Evolutionary conservation across 2,888 invertebrate species (phyloP), one percentile per base, ranked within the genome.

Genomic region (Eudasyphora cyanicolor): DNA sequence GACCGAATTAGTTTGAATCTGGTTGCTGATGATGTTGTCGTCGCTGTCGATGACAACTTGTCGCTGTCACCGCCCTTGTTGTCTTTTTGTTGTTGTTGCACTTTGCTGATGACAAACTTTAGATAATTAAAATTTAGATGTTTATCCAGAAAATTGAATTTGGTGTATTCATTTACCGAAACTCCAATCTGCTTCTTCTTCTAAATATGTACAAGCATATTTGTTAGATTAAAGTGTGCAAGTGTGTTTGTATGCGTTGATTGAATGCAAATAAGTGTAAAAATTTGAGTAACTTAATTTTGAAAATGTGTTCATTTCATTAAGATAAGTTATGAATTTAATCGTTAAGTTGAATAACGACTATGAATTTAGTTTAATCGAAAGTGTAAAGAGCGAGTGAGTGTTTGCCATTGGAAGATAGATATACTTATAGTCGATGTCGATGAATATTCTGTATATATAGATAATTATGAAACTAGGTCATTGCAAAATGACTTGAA

Each of bases 71-170:
- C n/a, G n/a, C n/a, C n/a, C n/a, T n/a, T n/a, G n/a, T n/a, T n/a
- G n/a, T n/a, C n/a, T n/a, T n/a, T n/a, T n/a, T n/a, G 57, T 76
- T 73, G 54, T 54, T 45, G 62, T 21, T 64, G 64, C 35, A 14
- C 24, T 69, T 45, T 42, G 29, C 60, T 57, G 57, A 57, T 57
- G 74, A 74, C 60, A 74, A 74, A 60, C 17, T 71, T 27, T n/a
- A 75, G 60, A 75, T 78, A 82, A 82, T 79, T 76, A 82, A 79
- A 76, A 64, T 76, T 74, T 79, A 71, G 71, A 82, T 82, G 70
- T 54, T 76, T 71, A 82, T 82, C 74, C 64, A 38, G 38, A 79
- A 70, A 67, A 76, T 78, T 75, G 42, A 70, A 45, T 69, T 38
- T 70, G n/a, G n/a, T n/a, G n/a, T n/a, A n/a, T n/a, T n/a, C n/a